Conservation (phyloP, 2,888 invertebrate genomes). For the Trachelus stipa region DNA sequence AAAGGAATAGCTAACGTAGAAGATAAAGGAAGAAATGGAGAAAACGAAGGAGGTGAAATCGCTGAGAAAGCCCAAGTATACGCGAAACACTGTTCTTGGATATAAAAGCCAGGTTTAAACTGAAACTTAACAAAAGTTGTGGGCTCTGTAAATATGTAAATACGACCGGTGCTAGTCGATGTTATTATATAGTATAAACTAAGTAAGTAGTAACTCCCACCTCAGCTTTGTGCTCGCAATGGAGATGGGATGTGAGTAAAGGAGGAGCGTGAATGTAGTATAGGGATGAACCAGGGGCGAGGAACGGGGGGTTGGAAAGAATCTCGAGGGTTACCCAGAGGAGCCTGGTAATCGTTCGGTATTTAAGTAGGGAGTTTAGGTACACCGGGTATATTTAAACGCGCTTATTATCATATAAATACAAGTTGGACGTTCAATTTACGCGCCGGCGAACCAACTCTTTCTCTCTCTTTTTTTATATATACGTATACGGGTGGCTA, state of each 20-base stretch:
- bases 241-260: not conserved
- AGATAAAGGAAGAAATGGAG: not conserved
- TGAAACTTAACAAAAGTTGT: slow-evolving; percentile 43
- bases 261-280: not conserved
- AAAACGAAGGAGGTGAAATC: not conserved
- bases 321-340: not conserved
- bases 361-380: slow-evolving; percentile 63
- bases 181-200: slow-evolving; percentile 41
- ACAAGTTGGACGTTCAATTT: slow-evolving; percentile 66
- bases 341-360: slow-evolving; percentile 56
- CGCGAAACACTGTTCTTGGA: not conserved
- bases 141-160: slow-evolving; percentile 57
- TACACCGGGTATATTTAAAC: slow-evolving; percentile 65
- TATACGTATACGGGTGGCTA: not conserved
- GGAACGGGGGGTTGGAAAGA: slow-evolving; percentile 20
- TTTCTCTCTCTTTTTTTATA: slow-evolving; percentile 9
- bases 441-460: slow-evolving; percentile 53
- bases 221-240: not conserved
- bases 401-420: slow-evolving; percentile 67
- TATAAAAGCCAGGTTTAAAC: slow-evolving; percentile 41
- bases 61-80: not conserved
- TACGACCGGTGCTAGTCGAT: slow-evolving; percentile 39
- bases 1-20: not conserved
- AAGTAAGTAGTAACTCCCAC: slow-evolving; percentile 21
- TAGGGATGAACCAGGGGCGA: not conserved